phyloP scores from a whole-genome alignment of 2,888 invertebrate species.

The Ephialtes manifestator region DNA sequence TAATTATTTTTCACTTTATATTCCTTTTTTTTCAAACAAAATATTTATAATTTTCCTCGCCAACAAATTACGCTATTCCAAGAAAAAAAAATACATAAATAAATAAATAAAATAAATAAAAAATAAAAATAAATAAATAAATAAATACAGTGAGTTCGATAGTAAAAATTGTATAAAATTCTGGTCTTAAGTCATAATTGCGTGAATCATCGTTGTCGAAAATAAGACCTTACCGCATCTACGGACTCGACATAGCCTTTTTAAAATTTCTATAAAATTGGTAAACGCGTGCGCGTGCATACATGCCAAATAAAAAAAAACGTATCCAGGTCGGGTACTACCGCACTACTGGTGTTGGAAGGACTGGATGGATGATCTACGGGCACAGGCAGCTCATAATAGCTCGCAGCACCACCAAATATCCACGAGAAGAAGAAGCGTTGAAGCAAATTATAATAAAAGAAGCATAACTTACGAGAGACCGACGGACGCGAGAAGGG shows the following conservation, averaged over 20 bases:
- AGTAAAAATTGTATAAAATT: too few species aligned
- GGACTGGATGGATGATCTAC: slow-evolving; percentile 51
- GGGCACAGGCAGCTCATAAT: slow-evolving; percentile 69
- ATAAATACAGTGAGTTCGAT: too few species aligned
- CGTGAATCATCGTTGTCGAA: background rate
- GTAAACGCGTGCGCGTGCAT: slow-evolving; percentile 52
- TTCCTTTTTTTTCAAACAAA: too few species aligned
- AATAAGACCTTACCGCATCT: slow-evolving; percentile 38
- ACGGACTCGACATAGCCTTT: slow-evolving; percentile 23
- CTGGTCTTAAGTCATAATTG: slow-evolving; percentile 7
- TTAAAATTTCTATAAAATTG: background rate
- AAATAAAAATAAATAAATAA: background rate
- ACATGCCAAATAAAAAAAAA: slow-evolving; percentile 49
- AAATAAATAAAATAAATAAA: background rate
- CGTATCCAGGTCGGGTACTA: slow-evolving; percentile 53
- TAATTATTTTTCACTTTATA: background rate
- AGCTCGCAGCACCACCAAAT: slow-evolving; percentile 54
- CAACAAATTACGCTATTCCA: too few species aligned
- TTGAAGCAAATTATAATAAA: slow-evolving; percentile 86
- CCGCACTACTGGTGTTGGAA: slow-evolving; percentile 64
- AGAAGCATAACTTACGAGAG: slow-evolving; percentile 86
- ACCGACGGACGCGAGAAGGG: slow-evolving; percentile 84
- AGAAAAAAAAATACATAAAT: background rate
- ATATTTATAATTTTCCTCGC: too few species aligned
- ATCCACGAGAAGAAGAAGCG: slow-evolving; percentile 74